These are phyloP conservation scores for Bubo blakistoni DNA, from an alignment of 2,113 vertebrate species.

Conservation along the genomic window DNA sequence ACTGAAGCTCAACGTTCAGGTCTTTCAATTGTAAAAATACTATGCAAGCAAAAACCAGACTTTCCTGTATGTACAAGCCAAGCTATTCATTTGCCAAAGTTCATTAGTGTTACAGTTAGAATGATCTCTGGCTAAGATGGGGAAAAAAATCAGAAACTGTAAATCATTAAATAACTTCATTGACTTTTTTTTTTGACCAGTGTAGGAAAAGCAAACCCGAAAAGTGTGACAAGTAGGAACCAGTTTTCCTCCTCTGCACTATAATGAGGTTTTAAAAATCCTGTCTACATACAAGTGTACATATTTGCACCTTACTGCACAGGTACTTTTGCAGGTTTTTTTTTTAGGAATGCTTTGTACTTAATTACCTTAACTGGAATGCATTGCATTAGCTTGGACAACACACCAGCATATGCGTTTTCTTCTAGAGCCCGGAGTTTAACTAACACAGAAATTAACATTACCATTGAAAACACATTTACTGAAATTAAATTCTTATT, in stretches of 20 bases:
- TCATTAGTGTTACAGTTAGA: not conserved
- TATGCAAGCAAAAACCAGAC: not conserved
- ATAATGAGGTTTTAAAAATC: not conserved
- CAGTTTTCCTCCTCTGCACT: not conserved
- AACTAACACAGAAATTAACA: not conserved
- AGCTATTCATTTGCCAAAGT: not conserved
- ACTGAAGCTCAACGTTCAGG: not conserved
- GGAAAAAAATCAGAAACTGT: not conserved
- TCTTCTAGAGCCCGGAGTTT: not conserved
- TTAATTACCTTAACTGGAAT: not conserved
- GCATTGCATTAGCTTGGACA: not conserved
- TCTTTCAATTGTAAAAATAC: not conserved
- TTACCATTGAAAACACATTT: not conserved
- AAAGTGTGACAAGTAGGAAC: not conserved
- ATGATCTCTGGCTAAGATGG: not conserved
- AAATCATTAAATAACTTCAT: not conserved
- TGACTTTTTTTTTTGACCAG: not conserved
- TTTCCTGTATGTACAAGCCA: not conserved
- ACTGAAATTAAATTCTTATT: not conserved
- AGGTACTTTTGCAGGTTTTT: not conserved
- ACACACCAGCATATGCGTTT: not conserved
- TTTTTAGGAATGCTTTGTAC: not conserved
- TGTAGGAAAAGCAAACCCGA: not conserved
- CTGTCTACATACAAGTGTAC: not conserved
- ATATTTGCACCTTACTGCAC: not conserved